Percentiles rank a stretch among this genome's conserved stretches.
Evolutionary conservation across 37 sponge, comb jelly and placozoan genomes (phyloP).

Genomic region (Haliclona indistincta): DNA sequence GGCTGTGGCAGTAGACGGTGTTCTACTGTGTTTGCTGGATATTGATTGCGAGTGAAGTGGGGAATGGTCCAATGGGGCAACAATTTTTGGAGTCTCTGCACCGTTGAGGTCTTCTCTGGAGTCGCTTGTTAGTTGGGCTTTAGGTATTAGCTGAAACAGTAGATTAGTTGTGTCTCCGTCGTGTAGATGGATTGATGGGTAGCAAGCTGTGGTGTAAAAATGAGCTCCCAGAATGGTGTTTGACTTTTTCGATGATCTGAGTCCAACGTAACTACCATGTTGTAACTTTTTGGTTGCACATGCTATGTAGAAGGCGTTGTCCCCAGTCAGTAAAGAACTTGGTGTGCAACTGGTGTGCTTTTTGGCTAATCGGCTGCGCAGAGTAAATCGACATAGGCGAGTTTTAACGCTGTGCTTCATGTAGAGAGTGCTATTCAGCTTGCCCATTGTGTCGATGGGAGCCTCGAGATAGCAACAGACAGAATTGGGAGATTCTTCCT

Average conservation of each 20-base stretch:
- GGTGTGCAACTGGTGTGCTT: slow-evolving; percentile 5
- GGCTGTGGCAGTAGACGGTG: too few relatives aligned
- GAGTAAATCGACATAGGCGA: slow-evolving; percentile 5
- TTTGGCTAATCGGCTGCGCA: slow-evolving; percentile 38
- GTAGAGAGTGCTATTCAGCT: slow-evolving; percentile 32
- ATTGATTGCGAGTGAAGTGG: too few relatives aligned
- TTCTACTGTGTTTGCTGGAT: too few relatives aligned
- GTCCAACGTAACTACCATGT: slow-evolving; percentile 36
- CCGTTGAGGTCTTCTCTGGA: background rate
- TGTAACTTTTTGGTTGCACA: slow-evolving; percentile 21
- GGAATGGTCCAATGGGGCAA: too few relatives aligned
- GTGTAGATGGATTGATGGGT: slow-evolving; percentile 15
- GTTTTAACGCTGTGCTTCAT: slow-evolving; percentile 25
- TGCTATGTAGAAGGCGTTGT: slow-evolving; percentile 55
- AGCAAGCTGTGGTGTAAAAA: slow-evolving; percentile 13
- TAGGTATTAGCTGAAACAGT: slow-evolving; percentile 33
- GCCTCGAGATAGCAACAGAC: slow-evolving; percentile 48
- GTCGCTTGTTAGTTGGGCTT: background rate
- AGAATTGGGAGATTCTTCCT: background rate
- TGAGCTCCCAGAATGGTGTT: slow-evolving; percentile 13
- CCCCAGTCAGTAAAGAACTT: slow-evolving; percentile 22
- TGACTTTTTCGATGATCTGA: slow-evolving; percentile 9
- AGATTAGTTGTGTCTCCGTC: slow-evolving; percentile 7
- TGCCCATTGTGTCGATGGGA: slow-evolving; percentile 12
- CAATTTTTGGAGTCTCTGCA: too few relatives aligned